Evolutionary conservation across 2,888 invertebrate species (phyloP), one percentile per base, ranked within the genome.

Genomic region (Tolmerus cingulatus): DNA sequence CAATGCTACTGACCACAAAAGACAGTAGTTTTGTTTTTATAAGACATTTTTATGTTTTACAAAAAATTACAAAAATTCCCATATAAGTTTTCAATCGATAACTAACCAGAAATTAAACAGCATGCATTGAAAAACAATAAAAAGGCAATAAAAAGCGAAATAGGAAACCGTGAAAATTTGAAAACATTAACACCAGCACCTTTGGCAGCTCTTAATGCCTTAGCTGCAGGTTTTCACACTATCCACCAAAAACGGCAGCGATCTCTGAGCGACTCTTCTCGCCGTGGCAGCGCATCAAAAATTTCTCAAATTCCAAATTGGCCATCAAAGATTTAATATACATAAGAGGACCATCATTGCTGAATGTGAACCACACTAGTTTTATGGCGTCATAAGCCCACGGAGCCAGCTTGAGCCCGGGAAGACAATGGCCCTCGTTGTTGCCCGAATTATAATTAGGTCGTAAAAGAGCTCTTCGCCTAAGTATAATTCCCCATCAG

Each of bases 381-480:
- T 78, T 78, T 78, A 78, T 78, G 76, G 23, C 46, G 78, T 19
- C 78, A 40, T 78, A 37, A 78, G 78, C 78, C 78, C 43, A 78
- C 78, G 78, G 43, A 23, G 19, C 37, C 78, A 78, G n/a, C 78
- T 27, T 66, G 23, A 27, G 66, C 66, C 19, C 66, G 19, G 66
- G 55, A 23, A 66, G 81, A 81, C 81, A 81, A 81, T 81, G 55
- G 81, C 1, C 27, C 81, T 81, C 51, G 81, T 81, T 81, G 81
- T 51, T 81, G 40, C 27, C 55, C 30, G 81, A 43, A 81, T 81
- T 81, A 46, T 81, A 81, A 81, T 81, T 81, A 81, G 81, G 81
- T 81, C 81, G 81, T 81, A 81, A 81, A 78, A 81, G 43, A 43
- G 81, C 51, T 81, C 81, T 81, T 51, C 81, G n/a, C 27, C 34